Evolutionary conservation across 2,113 vertebrate genomes (phyloP).

Genomic region (Mustela nigripes): DNA sequence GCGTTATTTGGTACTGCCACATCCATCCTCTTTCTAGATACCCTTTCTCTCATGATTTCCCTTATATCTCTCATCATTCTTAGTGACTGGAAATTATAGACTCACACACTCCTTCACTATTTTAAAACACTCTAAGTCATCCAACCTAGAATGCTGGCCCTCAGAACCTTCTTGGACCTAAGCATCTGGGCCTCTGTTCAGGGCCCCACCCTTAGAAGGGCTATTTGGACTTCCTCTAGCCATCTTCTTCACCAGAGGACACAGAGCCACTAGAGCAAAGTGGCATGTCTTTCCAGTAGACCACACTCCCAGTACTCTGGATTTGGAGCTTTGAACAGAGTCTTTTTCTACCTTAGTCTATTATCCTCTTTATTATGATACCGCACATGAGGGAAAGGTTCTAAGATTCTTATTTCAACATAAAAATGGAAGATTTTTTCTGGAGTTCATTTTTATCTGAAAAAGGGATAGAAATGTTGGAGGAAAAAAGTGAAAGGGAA

Average conservation of each 20-base stretch:
- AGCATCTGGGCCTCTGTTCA: background rate
- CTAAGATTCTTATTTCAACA: background rate
- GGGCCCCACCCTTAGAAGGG: background rate
- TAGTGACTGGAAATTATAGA: background rate
- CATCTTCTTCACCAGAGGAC: too few species aligned
- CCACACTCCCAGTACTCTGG: background rate
- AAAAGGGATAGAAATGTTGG: background rate
- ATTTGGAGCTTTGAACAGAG: background rate
- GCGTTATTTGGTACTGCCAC: background rate
- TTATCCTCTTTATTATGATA: background rate
- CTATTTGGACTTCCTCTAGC: background rate
- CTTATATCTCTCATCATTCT: background rate
- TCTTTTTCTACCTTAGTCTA: background rate
- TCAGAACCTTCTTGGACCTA: background rate
- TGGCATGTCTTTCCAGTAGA: too few species aligned
- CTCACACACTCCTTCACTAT: background rate
- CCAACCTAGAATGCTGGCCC: background rate
- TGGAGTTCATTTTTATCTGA: background rate
- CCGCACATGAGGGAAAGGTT: background rate
- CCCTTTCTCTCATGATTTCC: background rate
- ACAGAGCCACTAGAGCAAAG: background rate
- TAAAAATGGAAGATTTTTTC: background rate
- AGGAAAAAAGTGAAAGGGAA: background rate
- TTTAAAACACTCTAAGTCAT: background rate
- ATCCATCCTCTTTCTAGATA: background rate